Evolutionary conservation across 2,888 invertebrate species (phyloP).

Genomic region (Patella ulyssiponensis): DNA sequence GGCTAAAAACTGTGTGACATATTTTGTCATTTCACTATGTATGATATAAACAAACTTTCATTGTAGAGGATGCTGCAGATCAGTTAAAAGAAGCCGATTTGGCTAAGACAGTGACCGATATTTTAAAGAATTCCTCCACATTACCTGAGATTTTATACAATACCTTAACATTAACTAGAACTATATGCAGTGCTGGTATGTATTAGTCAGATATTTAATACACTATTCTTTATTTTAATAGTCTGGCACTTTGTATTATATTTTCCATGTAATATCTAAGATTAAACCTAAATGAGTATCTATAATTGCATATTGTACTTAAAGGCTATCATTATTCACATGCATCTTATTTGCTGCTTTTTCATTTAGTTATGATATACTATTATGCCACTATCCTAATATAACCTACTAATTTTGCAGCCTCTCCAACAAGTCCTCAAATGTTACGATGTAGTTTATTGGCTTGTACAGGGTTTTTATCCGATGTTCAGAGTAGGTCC

Average conservation of each 20-base stretch:
- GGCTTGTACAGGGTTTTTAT: constrained; percentile 61
- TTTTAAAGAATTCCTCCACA: constrained; percentile 56
- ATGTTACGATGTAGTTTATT: constrained; percentile 59
- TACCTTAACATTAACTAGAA: constrained; percentile 59
- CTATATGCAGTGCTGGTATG: constrained; percentile 54
- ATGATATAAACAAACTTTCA: background rate
- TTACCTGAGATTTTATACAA: constrained; percentile 65
- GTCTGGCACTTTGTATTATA: too few relatives aligned
- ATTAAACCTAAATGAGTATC: too few relatives aligned
- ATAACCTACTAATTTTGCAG: constrained; percentile 32
- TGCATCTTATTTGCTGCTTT: background rate
- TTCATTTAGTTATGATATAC: background rate
- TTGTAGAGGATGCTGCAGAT: constrained; percentile 57
- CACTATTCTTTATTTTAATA: too few relatives aligned
- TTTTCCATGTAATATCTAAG: too few relatives aligned
- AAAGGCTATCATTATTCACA: background rate
- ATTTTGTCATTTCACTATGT: too few relatives aligned
- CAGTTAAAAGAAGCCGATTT: constrained; percentile 59
- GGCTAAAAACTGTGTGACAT: too few relatives aligned
- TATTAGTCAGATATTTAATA: too few relatives aligned
- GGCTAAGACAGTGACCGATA: constrained; percentile 51
- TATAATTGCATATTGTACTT: background rate
- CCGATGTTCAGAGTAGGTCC: constrained; percentile 61
- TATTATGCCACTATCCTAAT: background rate
- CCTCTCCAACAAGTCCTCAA: constrained; percentile 43